Conservation (phyloP, 2,888 invertebrate species). For the Patella pellucida region DNA sequence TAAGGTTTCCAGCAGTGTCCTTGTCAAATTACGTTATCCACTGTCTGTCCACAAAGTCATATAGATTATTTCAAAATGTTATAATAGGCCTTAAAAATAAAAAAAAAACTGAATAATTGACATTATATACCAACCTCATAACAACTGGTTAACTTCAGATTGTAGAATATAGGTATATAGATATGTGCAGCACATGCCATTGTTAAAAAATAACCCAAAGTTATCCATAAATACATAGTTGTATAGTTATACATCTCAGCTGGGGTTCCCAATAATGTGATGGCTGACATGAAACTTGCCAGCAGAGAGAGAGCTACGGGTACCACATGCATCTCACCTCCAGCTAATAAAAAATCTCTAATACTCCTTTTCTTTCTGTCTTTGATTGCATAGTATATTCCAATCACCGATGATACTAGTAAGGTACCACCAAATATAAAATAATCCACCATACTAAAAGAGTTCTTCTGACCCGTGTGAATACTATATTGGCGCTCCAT, state of each 20-base stretch:
- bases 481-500: constrained; percentile 27
- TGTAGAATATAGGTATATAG: constrained; percentile 42
- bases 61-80: too few relatives aligned
- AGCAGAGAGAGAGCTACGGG: constrained; percentile 67
- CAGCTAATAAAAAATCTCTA: constrained; percentile 65
- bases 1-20: too few relatives aligned
- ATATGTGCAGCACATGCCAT: constrained; percentile 39
- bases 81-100: too few relatives aligned
- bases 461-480: constrained; percentile 29
- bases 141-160: constrained; percentile 35
- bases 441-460: constrained; percentile 35
- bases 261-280: constrained; percentile 47
- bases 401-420: constrained; percentile 39
- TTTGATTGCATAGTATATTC: constrained; percentile 73
- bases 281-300: constrained; percentile 54
- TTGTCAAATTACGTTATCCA: too few relatives aligned
- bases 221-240: constrained; percentile 41
- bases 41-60: too few relatives aligned
- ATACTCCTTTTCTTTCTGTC: constrained; percentile 74
- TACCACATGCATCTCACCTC: constrained; percentile 61
- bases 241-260: constrained; percentile 48
- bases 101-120: too few relatives aligned
- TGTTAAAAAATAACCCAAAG: constrained; percentile 42
- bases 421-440: constrained; percentile 39
- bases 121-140: constrained; percentile 36